Evolutionary conservation across 2,888 invertebrate genomes (phyloP), one percentile per base, ranked within the genome.

Genomic region (Caenorhabditis angaria): DNA sequence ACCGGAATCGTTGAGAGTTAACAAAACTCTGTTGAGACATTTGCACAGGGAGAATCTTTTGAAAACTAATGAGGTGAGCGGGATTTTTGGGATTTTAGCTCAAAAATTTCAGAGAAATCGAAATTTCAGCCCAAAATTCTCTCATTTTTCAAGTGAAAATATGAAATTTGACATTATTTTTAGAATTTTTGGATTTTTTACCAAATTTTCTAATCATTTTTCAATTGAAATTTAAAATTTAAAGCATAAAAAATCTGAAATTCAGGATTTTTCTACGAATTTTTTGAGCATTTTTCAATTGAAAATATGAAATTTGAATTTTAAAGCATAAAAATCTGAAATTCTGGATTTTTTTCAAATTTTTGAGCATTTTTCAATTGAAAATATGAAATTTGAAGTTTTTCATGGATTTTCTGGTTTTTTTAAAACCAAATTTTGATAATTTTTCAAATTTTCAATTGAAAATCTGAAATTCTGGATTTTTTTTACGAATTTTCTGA

Each of bases 11-110:
- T 87, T 95, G 77, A 87, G 90, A 54, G 89, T 90, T 32, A 91
- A 92, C 48, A 96, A 96, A 88, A 90, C 89, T 53, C 88, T 95
- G 55, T 88, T 93, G 2, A 91, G 91, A 65, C 90, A 89, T 56
- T 88, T 90, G 73, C 90, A 92, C 56, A 85, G 84, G 32, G 90
- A 90, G 60, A 90, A 91, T 4, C 87, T 90, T 50, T 88, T 88
- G 64, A 70, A 77, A 50, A 85, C 87, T 48, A 87, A 86, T 68
- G 84, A 87, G 20, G 81, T 81, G 53, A 22, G 62, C 57, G 24
- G 28, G n/a, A 41, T 59, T 59, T 41, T 72, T 32, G 32, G 32
- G n/a, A n/a, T n/a, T n/a, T n/a, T n/a, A 35, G 14, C 6, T 6
- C 35, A 35, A 48, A 1, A 18, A 41, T 22, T 2, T 12, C 12